phyloP scores from a whole-genome alignment of 2,888 invertebrate species.

The Coremacera marginata region DNA sequence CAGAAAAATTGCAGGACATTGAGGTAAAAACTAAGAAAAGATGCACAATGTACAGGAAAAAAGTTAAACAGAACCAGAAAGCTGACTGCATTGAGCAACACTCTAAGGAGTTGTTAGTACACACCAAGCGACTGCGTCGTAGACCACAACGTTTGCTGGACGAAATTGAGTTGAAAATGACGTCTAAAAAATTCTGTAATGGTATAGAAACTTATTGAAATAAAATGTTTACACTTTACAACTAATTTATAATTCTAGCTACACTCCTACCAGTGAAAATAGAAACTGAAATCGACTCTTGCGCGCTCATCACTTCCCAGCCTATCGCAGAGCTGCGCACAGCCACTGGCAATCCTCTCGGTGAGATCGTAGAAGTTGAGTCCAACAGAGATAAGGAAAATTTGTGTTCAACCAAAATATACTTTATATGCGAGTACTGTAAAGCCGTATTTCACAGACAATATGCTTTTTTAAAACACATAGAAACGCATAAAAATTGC shows the following conservation, averaged over 20 bases:
- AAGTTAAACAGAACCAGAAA: constrained; percentile 50
- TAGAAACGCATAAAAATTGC: constrained; percentile 74
- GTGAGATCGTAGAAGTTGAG: constrained; percentile 38
- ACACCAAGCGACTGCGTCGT: constrained; percentile 31
- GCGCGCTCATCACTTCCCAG: constrained; percentile 49
- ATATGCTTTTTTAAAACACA: constrained; percentile 73
- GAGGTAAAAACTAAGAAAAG: background rate
- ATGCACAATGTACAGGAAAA: constrained; percentile 50
- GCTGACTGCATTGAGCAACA: background rate
- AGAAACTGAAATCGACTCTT: constrained; percentile 60
- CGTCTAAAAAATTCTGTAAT: background rate
- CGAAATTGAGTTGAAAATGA: constrained; percentile 18
- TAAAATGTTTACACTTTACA: too few species aligned
- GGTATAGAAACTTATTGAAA: too few species aligned
- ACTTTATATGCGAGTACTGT: constrained; percentile 70
- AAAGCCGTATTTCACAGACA: constrained; percentile 70
- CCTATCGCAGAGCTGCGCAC: constrained; percentile 43
- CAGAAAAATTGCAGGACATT: background rate
- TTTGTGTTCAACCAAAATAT: background rate
- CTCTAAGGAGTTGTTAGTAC: background rate
- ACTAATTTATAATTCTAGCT: background rate
- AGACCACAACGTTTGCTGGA: constrained; percentile 70
- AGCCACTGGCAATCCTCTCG: constrained; percentile 26
- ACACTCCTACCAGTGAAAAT: constrained; percentile 74
- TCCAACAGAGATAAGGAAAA: background rate